Conservation (phyloP, 2,113 vertebrate genomes). For the Sylvilagus bachmani region DNA sequence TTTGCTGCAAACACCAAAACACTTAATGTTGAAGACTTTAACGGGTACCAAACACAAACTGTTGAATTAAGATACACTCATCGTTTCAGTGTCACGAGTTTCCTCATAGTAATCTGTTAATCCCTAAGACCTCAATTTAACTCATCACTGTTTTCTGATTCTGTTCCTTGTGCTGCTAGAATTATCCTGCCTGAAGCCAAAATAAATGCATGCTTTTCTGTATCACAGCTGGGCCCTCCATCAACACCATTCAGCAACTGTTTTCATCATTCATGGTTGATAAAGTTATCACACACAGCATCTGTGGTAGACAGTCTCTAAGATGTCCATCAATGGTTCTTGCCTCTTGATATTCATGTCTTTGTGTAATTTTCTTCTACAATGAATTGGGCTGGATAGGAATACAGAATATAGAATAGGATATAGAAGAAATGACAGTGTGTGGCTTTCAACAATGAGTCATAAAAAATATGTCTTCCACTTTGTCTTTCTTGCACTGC, state of each 20-base stretch:
- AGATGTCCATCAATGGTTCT: neutral
- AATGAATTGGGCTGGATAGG: neutral
- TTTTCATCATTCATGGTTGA: neutral
- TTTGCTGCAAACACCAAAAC: neutral
- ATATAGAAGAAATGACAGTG: neutral
- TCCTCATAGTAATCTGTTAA: neutral
- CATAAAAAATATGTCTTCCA: neutral
- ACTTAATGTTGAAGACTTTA: neutral
- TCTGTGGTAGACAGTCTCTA: neutral
- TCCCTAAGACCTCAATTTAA: conserved; percentile 17
- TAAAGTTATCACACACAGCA: neutral
- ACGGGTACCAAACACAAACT: neutral
- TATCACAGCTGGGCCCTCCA: neutral
- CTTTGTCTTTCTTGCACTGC: neutral
- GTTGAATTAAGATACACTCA: neutral
- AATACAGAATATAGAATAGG: neutral
- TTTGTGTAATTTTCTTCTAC: neutral
- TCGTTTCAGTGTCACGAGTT: neutral
- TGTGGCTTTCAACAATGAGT: neutral
- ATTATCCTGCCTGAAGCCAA: neutral
- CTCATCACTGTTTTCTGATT: conserved; percentile 17
- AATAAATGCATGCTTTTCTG: neutral
- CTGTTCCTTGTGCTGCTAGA: neutral
- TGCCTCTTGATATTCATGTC: neutral
- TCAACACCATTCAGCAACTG: neutral